phyloP scores from a whole-genome alignment of 2,888 invertebrate genomes.

The Dendrolimus pini region DNA sequence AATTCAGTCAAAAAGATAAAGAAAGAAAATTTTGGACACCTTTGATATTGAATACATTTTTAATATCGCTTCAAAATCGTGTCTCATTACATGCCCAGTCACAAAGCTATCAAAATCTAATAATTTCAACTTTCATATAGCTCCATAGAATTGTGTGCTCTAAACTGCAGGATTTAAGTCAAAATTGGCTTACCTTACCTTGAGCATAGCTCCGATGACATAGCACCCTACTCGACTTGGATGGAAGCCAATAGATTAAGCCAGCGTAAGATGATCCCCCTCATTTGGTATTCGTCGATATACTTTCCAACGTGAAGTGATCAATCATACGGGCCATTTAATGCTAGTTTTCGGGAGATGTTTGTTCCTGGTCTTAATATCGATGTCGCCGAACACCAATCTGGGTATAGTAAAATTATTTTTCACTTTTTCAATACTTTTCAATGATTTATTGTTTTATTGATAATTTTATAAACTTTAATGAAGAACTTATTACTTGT shows the following conservation, averaged over 20 bases:
- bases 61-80: slow-evolving; percentile 24
- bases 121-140: slow-evolving; percentile 22
- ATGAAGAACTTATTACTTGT: no score
- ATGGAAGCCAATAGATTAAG: not conserved
- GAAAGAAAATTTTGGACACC: not conserved
- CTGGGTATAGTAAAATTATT: no score
- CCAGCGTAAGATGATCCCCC: not conserved
- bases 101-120: slow-evolving; percentile 36
- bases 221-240: not conserved
- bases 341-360: not conserved
- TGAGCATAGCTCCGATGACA: not conserved
- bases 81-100: slow-evolving; percentile 12
- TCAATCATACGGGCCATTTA: not conserved
- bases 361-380: not conserved
- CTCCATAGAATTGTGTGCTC: not conserved
- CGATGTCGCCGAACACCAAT: no score
- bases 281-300: not conserved
- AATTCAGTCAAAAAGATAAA: no score
- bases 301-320: not conserved
- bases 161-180: not conserved
- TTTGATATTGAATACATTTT: slow-evolving; percentile 12
- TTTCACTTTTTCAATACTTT: no score
- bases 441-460: no score
- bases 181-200: not conserved
- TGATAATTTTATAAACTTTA: no score